phyloP scores from a whole-genome alignment of 2,888 invertebrate species.

The Panopea generosa region DNA sequence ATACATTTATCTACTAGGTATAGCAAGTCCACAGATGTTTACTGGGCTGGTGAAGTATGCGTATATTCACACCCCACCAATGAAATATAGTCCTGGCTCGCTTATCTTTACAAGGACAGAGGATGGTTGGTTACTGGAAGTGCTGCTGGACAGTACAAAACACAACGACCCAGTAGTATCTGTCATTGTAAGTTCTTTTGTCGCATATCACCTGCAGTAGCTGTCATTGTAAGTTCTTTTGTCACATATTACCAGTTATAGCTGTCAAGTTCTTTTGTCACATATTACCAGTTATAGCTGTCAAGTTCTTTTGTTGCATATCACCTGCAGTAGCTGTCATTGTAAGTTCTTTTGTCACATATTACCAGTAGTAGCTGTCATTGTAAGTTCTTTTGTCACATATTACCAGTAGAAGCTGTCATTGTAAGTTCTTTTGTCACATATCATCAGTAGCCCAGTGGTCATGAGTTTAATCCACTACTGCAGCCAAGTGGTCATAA shows the following conservation, averaged over 20 bases:
- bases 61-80: constrained; percentile 51
- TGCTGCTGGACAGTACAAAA: constrained; percentile 47
- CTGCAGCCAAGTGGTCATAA: no score
- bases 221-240: no score
- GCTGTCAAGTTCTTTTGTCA: not conserved
- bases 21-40: constrained; percentile 48
- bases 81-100: constrained; percentile 55
- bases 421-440: no score
- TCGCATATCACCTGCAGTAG: not conserved
- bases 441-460: no score
- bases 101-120: constrained; percentile 47
- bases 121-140: constrained; percentile 57
- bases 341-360: no score
- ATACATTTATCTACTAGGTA: no score
- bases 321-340: not conserved
- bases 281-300: not conserved
- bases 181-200: constrained; percentile 42
- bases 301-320: not conserved
- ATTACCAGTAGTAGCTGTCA: no score
- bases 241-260: not conserved
- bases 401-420: no score
- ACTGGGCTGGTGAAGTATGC: constrained; percentile 57
- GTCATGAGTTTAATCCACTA: no score
- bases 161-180: constrained; percentile 47
- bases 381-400: no score